Evolutionary conservation across 2,888 invertebrate genomes (phyloP).

Genomic region (Heteropelma amictum): DNA sequence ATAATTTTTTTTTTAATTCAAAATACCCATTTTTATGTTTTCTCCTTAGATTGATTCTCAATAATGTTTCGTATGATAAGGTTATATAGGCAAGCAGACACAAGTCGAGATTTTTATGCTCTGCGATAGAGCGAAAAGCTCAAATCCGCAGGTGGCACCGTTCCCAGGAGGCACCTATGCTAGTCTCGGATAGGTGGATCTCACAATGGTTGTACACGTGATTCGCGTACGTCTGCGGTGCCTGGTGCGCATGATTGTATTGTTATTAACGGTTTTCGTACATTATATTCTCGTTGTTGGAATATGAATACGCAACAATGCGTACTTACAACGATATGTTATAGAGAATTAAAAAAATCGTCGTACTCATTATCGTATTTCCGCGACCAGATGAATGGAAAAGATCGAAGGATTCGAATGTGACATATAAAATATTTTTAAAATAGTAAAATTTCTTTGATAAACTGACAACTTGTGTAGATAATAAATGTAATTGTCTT

Average conservation of each 20-base stretch:
- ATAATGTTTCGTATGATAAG: neutral
- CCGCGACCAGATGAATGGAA: too few relatives aligned
- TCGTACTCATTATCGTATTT: too few relatives aligned
- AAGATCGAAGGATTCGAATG: too few relatives aligned
- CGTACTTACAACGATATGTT: too few relatives aligned
- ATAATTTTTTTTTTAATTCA: too few relatives aligned
- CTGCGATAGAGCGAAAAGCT: slow-evolving; percentile 26
- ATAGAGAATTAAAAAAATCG: neutral
- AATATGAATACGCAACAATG: too few relatives aligned
- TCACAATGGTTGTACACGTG: neutral
- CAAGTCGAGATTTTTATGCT: slow-evolving; percentile 17
- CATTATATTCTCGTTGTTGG: neutral
- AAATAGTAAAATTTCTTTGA: neutral
- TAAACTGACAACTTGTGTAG: neutral
- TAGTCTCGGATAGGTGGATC: slow-evolving; percentile 17
- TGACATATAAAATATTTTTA: too few relatives aligned
- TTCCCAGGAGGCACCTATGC: too few relatives aligned
- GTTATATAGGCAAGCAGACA: neutral
- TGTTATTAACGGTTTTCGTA: neutral
- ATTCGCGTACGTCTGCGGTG: slow-evolving; percentile 13
- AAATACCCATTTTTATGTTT: neutral
- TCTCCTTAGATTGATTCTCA: neutral
- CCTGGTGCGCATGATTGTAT: slow-evolving; percentile 27
- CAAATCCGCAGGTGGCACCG: slow-evolving; percentile 37
- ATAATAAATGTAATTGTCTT: too few relatives aligned